These are phyloP conservation scores for Spizaetus ornatus DNA, from an alignment of 2,113 vertebrate genomes.

Conservation along the genomic window DNA sequence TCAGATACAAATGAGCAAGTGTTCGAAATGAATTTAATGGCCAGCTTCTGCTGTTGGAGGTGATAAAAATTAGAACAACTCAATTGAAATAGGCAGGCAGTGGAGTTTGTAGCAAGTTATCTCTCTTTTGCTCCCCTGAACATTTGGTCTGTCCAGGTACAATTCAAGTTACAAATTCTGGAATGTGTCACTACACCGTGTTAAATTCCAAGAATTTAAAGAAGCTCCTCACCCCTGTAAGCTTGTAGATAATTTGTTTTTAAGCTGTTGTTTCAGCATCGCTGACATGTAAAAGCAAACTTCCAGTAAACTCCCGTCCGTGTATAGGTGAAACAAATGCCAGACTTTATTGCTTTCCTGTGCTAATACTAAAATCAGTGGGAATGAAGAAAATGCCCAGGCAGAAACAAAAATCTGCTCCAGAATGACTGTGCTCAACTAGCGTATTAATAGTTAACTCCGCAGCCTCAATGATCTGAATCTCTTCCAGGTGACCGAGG, in stretches of 20 bases:
- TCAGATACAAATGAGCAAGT: neutral
- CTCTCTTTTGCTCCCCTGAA: neutral
- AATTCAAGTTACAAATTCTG: neutral
- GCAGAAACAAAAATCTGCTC: neutral
- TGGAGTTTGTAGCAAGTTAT: neutral
- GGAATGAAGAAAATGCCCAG: neutral
- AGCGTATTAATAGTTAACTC: constrained; percentile 20
- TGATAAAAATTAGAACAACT: neutral
- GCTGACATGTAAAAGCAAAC: neutral
- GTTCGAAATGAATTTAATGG: neutral
- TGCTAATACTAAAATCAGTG: neutral
- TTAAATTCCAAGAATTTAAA: neutral
- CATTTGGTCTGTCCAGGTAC: neutral
- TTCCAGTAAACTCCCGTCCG: neutral
- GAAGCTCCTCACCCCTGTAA: neutral
- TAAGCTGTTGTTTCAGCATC: neutral
- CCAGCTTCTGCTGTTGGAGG: neutral
- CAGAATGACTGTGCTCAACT: neutral
- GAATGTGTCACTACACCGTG: rapidly evolving
- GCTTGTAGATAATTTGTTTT: neutral
- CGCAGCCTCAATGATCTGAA: neutral
- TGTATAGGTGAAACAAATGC: neutral
- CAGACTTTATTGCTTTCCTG: neutral
- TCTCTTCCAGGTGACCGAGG: constrained; percentile 44
- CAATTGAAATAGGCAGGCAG: rapidly evolving